Conservation (phyloP, 2,797 vertebrate species). For the Acridotheres tristis region DNA sequence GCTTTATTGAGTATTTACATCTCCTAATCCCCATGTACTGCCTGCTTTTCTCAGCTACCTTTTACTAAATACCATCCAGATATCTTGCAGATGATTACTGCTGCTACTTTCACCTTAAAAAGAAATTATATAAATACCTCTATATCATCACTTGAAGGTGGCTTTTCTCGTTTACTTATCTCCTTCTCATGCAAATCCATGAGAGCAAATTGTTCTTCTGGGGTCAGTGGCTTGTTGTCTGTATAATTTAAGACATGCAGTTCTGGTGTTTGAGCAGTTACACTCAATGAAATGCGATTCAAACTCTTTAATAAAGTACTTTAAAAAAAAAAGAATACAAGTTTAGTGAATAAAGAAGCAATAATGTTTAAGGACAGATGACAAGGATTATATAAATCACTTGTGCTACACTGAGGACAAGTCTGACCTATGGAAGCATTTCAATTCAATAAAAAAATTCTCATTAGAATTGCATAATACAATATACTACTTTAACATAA, state of each 20-base stretch:
- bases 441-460: background rate
- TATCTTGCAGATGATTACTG: background rate
- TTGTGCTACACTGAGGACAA: background rate
- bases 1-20: background rate
- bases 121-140: constrained; percentile 71
- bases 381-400: background rate
- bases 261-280: background rate
- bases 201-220: constrained; percentile 83
- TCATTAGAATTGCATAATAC: background rate
- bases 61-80: background rate
- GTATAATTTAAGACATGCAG: background rate
- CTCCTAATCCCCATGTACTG: background rate
- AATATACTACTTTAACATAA: background rate
- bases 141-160: constrained; percentile 80
- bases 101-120: background rate
- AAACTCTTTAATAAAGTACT: background rate
- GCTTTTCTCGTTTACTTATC: constrained; percentile 45
- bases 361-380: background rate
- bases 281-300: background rate
- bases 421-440: background rate
- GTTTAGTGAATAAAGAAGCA: background rate
- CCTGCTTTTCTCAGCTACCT: background rate
- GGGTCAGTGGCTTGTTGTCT: constrained; percentile 79
- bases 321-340: background rate
- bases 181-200: constrained; percentile 80